These are phyloP conservation scores for Capra hircus DNA, from an alignment of 2,113 vertebrate species.

Conservation along the genomic window DNA sequence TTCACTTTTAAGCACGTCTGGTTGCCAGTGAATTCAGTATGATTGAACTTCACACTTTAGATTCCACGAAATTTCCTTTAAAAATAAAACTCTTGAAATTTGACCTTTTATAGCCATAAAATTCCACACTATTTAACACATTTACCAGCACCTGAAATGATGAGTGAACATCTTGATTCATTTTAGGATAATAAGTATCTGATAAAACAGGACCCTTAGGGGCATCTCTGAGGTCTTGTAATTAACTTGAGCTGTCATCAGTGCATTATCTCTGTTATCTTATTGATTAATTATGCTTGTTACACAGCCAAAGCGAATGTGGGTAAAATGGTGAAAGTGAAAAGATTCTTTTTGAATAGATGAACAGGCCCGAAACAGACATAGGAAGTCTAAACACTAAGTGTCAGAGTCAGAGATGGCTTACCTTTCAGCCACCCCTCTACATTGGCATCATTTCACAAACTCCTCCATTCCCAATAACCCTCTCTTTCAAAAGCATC, in stretches of 20 bases:
- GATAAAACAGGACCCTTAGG: neutral
- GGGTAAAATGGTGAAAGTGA: neutral
- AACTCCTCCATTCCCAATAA: neutral
- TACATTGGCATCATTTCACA: neutral
- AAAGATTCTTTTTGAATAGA: neutral
- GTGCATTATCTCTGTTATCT: constrained; percentile 2
- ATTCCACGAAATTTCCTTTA: constrained; percentile 60
- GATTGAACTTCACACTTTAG: constrained; percentile 46
- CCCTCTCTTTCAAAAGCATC: neutral
- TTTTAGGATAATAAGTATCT: constrained; percentile 18
- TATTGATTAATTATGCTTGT: neutral
- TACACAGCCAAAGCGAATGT: neutral
- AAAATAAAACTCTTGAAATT: constrained; percentile 72
- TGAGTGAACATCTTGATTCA: constrained; percentile 50
- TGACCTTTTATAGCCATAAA: constrained; percentile 59
- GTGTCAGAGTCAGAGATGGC: neutral
- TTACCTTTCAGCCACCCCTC: neutral
- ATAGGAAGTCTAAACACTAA: neutral
- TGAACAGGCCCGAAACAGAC: neutral
- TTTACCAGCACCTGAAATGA: constrained; percentile 48
- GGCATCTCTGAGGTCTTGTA: constrained; percentile 5
- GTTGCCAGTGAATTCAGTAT: constrained; percentile 57
- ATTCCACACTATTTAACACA: constrained; percentile 39
- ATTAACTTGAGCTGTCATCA: constrained; percentile 17
- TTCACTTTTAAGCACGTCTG: constrained; percentile 49